Percentiles rank a stretch among this genome's conserved stretches.
These are phyloP conservation scores for Ceryle rudis DNA, from an alignment of 2,797 vertebrate genomes.

Conservation along the genomic window DNA sequence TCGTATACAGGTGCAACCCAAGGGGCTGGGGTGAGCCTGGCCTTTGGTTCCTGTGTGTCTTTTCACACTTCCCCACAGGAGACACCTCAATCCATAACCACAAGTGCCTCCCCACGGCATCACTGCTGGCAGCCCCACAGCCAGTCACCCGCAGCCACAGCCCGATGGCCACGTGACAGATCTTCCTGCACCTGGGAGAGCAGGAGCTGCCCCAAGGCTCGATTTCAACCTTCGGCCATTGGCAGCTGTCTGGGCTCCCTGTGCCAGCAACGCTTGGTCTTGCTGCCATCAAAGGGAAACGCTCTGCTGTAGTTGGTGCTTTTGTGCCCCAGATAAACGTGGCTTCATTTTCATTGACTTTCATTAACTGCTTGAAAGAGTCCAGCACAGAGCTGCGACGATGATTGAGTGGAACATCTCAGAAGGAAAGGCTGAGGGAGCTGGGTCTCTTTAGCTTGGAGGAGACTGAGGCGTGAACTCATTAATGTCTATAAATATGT, in stretches of 20 bases:
- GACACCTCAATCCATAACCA: background rate
- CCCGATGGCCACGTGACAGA: rapidly evolving
- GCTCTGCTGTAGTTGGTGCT: background rate
- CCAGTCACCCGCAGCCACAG: rapidly evolving
- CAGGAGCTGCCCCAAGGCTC: background rate
- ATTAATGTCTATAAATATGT: too few species aligned
- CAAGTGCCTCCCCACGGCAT: rapidly evolving
- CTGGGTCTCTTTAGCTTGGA: too few species aligned
- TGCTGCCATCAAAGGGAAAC: rapidly evolving
- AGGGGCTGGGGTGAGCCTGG: rapidly evolving
- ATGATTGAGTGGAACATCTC: too few species aligned
- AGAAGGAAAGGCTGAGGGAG: too few species aligned
- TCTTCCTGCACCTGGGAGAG: background rate
- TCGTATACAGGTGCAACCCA: rapidly evolving
- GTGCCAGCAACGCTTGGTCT: rapidly evolving
- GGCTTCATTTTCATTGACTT: too few species aligned
- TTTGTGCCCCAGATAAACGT: rapidly evolving
- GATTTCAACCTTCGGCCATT: rapidly evolving
- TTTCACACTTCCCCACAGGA: rapidly evolving
- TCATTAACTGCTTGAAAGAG: too few species aligned
- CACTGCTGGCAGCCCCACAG: rapidly evolving
- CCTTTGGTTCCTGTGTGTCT: background rate
- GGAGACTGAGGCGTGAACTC: too few species aligned
- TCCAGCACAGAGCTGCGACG: too few species aligned
- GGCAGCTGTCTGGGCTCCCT: background rate